Base-by-base conservation (phyloP, 2,888 invertebrate genomes). In the Linyphia triangularis region DNA sequence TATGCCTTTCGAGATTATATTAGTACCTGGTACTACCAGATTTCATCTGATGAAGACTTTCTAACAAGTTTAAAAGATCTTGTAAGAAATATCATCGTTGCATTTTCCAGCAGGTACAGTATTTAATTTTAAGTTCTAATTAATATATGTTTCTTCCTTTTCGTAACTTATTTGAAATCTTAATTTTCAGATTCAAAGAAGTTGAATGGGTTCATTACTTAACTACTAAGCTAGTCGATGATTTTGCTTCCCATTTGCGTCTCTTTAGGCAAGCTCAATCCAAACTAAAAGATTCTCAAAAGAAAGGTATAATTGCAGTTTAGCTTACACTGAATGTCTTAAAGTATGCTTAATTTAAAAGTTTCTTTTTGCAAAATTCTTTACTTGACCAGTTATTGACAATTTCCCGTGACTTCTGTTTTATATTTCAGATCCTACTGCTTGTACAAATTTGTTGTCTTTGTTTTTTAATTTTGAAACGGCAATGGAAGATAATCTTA, bases 191-290 rank as follows among this genome's bases (percentile, higher is more conserved):
- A 90, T 93, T 96, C 67, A 97, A 97, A 94, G 95, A 96, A 92
- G 96, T 97, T 16, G 97, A 98, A 93, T 97, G 98, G 97, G 96
- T 97, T 91, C 96, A 96, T 51, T 96, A 96, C 91, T 94, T 98
- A 88, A 97, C 98, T 24, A 96, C 96, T 40, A 94, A 95, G 90
- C 94, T 98, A 88, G 97, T 98, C 1, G 98, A 98, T 93, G 97
- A 98, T 93, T 95, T 97, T 90, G 97, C 97, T 0, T 96, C 96
- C 30, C 98, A 98, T 93, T 94, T 98, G 90, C 95, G 97, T 90
- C 93, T 98, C 26, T 98, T 96, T 92, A 95, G 97, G 91, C 95
- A 96, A 92, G 96, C 98, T 0, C 91, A 92, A 89, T 93, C 93
- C 43, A 92, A 92, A 90, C 91, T 92, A 33, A 90, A 91, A 43